Percentiles rank a stretch among this genome's conserved stretches.
Evolutionary conservation across 2,888 invertebrate species (phyloP).

Genomic region (Dorcus parallelipipedus): DNA sequence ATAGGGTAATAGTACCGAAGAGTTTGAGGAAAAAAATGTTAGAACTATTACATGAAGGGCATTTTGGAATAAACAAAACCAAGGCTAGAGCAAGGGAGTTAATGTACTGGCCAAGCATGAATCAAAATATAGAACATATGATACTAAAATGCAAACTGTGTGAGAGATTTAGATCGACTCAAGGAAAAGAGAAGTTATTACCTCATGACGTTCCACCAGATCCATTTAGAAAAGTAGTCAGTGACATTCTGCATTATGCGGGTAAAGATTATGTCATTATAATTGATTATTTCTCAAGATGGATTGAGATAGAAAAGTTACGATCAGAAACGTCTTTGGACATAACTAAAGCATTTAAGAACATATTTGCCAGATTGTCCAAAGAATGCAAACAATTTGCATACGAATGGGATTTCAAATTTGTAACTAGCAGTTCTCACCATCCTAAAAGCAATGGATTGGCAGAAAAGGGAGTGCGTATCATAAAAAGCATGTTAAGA

Average conservation of each 20-base stretch:
- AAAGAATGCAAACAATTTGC: not conserved
- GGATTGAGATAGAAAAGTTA: too few species aligned
- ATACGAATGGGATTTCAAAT: not conserved
- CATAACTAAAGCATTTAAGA: too few species aligned
- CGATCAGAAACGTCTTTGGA: too few species aligned
- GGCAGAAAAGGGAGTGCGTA: too few species aligned
- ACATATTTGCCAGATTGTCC: not conserved
- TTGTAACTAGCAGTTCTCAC: too few species aligned
- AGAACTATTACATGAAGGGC: not conserved
- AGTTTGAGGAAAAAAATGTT: not conserved
- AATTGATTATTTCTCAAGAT: not conserved
- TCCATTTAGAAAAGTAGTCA: slow-evolving; percentile 1
- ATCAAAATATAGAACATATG: not conserved
- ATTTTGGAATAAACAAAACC: not conserved
- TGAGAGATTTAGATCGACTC: not conserved
- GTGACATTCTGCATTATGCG: slow-evolving; percentile 3
- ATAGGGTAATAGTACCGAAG: not conserved
- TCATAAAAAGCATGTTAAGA: too few species aligned
- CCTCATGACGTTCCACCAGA: not conserved
- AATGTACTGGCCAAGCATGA: not conserved
- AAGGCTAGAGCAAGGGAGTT: not conserved
- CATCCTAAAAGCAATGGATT: too few species aligned
- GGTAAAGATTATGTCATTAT: not conserved
- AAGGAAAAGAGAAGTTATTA: not conserved
- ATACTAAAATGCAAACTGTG: not conserved